Evolutionary conservation across 1,140 invertebrate species (phyloP).

Genomic region (Magallana gigas): DNA sequence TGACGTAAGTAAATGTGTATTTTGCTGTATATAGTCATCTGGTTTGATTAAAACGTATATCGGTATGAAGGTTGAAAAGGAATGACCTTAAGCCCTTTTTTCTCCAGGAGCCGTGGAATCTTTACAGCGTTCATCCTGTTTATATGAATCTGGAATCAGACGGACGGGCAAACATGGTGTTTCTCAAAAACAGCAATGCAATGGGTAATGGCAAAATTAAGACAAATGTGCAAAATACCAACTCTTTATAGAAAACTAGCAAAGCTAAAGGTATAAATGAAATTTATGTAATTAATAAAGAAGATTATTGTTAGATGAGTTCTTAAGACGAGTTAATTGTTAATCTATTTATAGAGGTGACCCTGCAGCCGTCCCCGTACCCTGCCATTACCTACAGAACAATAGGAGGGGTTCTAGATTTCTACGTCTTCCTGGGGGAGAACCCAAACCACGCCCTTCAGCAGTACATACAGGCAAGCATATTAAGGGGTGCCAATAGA

Average conservation of each 20-base stretch:
- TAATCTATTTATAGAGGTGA: slow-evolving; percentile 32
- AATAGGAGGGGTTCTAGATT: slow-evolving; percentile 77
- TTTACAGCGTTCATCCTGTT: slow-evolving; percentile 92
- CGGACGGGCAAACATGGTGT: slow-evolving; percentile 77
- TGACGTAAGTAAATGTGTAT: slow-evolving; percentile 50
- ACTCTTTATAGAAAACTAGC: not conserved
- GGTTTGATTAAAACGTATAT: not conserved
- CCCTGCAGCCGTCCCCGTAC: slow-evolving; percentile 43
- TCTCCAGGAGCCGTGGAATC: slow-evolving; percentile 80
- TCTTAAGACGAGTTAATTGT: not conserved
- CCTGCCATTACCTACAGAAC: slow-evolving; percentile 65
- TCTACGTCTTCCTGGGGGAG: slow-evolving; percentile 77
- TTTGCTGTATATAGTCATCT: not conserved
- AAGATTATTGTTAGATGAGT: not conserved
- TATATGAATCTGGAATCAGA: slow-evolving; percentile 84
- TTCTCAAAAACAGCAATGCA: slow-evolving; percentile 75
- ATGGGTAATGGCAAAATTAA: slow-evolving; percentile 63
- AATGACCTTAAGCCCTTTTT: not conserved
- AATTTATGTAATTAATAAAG: not conserved
- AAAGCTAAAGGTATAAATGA: not conserved
- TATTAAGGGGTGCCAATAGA: not conserved
- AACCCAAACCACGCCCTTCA: slow-evolving; percentile 87
- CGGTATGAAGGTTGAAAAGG: too few species aligned
- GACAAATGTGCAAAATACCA: not conserved
- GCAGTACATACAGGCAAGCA: slow-evolving; percentile 84